phyloP scores from a whole-genome alignment of 2,888 invertebrate genomes.

The Junonia oenone region DNA sequence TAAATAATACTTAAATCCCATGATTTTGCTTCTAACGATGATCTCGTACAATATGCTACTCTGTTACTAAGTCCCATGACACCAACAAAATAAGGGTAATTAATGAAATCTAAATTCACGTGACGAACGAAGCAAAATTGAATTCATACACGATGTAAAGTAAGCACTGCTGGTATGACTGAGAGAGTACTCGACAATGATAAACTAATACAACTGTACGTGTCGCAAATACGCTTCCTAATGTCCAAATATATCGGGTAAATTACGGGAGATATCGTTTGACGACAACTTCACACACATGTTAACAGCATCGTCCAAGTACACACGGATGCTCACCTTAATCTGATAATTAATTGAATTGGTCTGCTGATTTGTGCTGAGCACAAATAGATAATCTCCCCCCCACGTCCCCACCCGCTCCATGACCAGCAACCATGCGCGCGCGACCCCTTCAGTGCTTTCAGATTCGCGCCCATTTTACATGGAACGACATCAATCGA shows the following conservation, averaged over 20 bases:
- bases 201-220: slow-evolving; percentile 14
- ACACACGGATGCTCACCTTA: slow-evolving; percentile 72
- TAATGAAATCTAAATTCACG: not conserved
- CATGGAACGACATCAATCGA: slow-evolving; percentile 69
- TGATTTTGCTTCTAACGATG: too few species aligned
- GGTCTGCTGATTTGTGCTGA: slow-evolving; percentile 75
- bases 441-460: slow-evolving; percentile 72
- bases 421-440: slow-evolving; percentile 45
- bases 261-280: slow-evolving; percentile 41
- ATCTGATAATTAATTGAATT: slow-evolving; percentile 79
- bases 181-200: slow-evolving; percentile 3
- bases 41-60: too few species aligned
- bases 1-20: too few species aligned
- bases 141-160: not conserved
- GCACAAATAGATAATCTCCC: slow-evolving; percentile 68
- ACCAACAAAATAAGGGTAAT: not conserved
- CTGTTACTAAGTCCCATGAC: too few species aligned
- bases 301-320: slow-evolving; percentile 56
- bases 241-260: slow-evolving; percentile 32
- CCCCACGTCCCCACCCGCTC: slow-evolving; percentile 41
- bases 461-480: slow-evolving; percentile 77
- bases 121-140: not conserved
- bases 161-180: not conserved
- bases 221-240: slow-evolving; percentile 25
- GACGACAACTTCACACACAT: slow-evolving; percentile 48